Percentiles rank a stretch among this genome's conserved stretches.
These are phyloP conservation scores for Crotalus helleri DNA, from an alignment of 2,113 vertebrate genomes.

Conservation along the genomic window DNA sequence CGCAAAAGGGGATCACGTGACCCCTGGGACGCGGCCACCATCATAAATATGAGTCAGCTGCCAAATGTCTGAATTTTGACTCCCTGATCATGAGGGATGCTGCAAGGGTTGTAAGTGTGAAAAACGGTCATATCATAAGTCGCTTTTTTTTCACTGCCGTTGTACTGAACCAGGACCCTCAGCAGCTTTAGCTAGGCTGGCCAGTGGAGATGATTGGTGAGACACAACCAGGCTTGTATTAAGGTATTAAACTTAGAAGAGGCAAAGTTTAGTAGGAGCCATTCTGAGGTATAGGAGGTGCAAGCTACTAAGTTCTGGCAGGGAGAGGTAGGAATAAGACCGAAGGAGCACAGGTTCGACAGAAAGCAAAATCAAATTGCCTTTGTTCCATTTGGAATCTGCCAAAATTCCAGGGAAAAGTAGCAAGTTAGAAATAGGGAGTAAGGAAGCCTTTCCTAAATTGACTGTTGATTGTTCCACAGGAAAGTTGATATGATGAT, in stretches of 20 bases:
- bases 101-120: too few relatives aligned
- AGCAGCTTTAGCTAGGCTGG: too few relatives aligned
- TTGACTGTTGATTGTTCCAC: not conserved
- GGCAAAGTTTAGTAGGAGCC: not conserved
- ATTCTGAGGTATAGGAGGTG: not conserved
- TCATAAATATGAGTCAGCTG: too few relatives aligned
- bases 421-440: not conserved
- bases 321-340: not conserved
- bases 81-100: too few relatives aligned
- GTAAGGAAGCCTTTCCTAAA: not conserved
- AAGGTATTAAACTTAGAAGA: not conserved
- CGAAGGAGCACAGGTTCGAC: not conserved
- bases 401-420: not conserved
- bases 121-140: too few relatives aligned
- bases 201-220: too few relatives aligned
- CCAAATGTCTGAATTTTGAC: too few relatives aligned
- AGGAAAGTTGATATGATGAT: not conserved
- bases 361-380: not conserved
- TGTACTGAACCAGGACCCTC: too few relatives aligned
- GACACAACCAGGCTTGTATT: too few relatives aligned
- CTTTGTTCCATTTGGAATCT: not conserved
- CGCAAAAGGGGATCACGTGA: too few relatives aligned
- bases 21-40: too few relatives aligned
- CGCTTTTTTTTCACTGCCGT: too few relatives aligned
- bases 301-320: not conserved